Percentiles rank a stretch among this genome's conserved stretches.
Conservation (phyloP, 1,140 invertebrate species). For the Aradophagus sp. region DNA sequence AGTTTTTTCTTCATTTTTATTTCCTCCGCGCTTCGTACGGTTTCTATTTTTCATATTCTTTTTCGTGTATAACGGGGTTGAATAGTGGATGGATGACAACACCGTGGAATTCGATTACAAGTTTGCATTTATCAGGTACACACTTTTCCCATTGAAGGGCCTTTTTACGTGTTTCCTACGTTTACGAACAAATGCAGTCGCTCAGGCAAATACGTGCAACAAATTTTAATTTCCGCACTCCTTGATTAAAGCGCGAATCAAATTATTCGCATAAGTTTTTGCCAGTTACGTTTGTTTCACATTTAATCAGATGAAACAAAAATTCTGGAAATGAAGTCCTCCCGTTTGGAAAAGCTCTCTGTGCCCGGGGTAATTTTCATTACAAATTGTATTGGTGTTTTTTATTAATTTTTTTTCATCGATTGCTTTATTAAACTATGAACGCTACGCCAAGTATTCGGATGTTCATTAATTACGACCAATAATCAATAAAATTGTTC, state of each 20-base stretch:
- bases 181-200: constrained; percentile 11
- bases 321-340: no score
- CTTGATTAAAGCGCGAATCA: no score
- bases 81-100: constrained; percentile 31
- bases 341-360: no score
- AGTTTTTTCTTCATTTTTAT: no score
- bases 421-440: no score
- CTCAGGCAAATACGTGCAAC: constrained; percentile 16
- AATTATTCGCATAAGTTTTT: constrained; percentile 1
- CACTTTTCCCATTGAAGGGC: constrained; percentile 12
- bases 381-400: no score
- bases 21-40: no score
- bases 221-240: constrained; percentile 18
- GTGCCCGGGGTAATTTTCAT: no score
- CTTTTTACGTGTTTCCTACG: background rate
- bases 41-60: constrained; percentile 17
- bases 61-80: constrained; percentile 1
- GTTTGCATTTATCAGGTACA: constrained; percentile 19
- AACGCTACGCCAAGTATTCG: no score
- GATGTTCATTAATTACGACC: no score
- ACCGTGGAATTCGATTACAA: constrained; percentile 26
- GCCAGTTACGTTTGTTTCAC: constrained; percentile 1
- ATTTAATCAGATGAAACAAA: constrained; percentile 1
- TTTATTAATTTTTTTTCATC: no score
- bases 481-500: no score